Percentiles rank a stretch among this genome's conserved stretches.
Conservation (phyloP, 2,797 vertebrate species). For the Crypturellus tataupa region DNA sequence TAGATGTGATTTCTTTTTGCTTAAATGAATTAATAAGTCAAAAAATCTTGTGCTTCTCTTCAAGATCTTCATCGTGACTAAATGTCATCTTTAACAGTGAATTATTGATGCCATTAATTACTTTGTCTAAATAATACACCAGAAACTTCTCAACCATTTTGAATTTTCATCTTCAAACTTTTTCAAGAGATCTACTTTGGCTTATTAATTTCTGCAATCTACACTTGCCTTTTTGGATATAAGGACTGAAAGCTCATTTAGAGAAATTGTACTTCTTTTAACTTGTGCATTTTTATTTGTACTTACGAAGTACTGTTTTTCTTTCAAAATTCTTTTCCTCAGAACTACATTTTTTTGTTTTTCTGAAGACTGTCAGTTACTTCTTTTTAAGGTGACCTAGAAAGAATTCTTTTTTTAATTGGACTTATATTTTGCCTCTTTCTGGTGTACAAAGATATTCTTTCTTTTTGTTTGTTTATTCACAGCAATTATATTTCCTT, state of each 20-base stretch:
- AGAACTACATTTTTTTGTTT: background rate
- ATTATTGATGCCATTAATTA: background rate
- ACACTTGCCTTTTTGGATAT: background rate
- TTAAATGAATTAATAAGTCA: background rate
- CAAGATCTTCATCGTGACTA: background rate
- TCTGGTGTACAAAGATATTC: constrained; percentile 24
- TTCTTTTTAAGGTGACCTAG: constrained; percentile 38
- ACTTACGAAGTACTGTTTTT: background rate
- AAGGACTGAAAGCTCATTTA: background rate
- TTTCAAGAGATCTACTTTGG: background rate
- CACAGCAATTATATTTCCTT: constrained; percentile 45
- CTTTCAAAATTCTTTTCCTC: constrained; percentile 18
- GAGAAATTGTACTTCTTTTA: constrained; percentile 2
- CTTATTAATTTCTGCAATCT: background rate
- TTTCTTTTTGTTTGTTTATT: constrained; percentile 61
- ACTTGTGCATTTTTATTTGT: background rate
- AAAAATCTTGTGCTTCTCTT: background rate
- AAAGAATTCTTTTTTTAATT: constrained; percentile 2
- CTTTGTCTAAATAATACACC: background rate
- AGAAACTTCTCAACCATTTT: background rate
- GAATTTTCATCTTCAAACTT: background rate
- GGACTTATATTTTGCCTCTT: constrained; percentile 15
- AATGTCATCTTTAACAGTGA: background rate
- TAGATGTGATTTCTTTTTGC: background rate
- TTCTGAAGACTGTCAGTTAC: background rate